phyloP scores from a whole-genome alignment of 2,113 vertebrate species.

The Emydocephalus ijimae region DNA sequence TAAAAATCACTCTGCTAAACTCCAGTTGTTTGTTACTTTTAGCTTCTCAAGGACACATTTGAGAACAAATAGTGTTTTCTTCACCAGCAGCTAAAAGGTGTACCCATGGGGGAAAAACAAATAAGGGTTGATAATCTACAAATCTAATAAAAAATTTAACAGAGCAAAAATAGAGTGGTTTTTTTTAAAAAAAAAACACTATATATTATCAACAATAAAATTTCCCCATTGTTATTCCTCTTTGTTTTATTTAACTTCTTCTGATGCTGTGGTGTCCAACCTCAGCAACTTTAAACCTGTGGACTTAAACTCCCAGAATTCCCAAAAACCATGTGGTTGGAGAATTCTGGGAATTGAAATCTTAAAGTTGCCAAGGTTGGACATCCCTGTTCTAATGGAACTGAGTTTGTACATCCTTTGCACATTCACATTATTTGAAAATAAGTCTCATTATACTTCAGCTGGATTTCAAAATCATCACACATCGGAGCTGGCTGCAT shows the following conservation, averaged over 20 bases:
- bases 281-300: background rate
- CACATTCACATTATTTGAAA: background rate
- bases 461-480: background rate
- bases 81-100: constrained; percentile 42
- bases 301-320: background rate
- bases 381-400: background rate
- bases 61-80: constrained; percentile 46
- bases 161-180: constrained; percentile 40
- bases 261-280: background rate
- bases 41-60: constrained; percentile 42
- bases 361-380: background rate
- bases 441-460: background rate
- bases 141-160: constrained; percentile 50
- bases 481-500: background rate
- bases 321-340: background rate
- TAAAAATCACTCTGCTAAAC: constrained; percentile 46
- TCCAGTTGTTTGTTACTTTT: constrained; percentile 38
- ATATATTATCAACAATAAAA: background rate
- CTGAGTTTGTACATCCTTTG: background rate
- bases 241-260: background rate
- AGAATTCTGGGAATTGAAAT: background rate
- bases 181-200: background rate
- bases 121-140: constrained; percentile 48
- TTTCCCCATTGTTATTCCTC: background rate
- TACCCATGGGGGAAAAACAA: constrained; percentile 38